Base-by-base conservation (phyloP, 1,140 invertebrate species). In the Aporrectodea caliginosa region DNA sequence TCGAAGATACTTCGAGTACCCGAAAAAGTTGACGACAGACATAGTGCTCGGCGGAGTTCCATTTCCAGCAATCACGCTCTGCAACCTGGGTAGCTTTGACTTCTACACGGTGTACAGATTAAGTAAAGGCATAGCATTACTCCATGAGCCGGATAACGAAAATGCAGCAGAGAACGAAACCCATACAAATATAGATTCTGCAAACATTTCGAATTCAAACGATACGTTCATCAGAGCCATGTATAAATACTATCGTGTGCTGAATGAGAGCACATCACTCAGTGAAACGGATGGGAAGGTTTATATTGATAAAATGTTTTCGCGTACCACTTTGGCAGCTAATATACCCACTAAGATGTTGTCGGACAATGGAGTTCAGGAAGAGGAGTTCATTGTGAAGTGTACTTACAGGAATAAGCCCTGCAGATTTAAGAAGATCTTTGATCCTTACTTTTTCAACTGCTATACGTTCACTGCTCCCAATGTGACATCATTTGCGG, bases 341-440 rank as follows among this genome's bases (percentile, higher is more conserved):
- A 58, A 58, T 58, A 22, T 58, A 12, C 43, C 43, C 22, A 6
- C 43, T 22, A 6, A 58, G 22, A 58, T 58, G 43, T 22, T 58
- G 22, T 22, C 6, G 22, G 43, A 6, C 22, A 58, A 58, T 22
- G 43, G 43, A 12, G 6, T 58, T 58, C 6, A 58, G 22, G 43
- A 58, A 22, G 22, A 58, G 22, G 43, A 58, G 43, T 58, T 58
- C 22, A 58, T 58, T 22, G 43, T 58, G 43, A 58, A 58, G 22
- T 58, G 43, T 22, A 58, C 43, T 58, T 58, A 58, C 43, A 58
- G 22, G 43, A 58, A 58, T 12, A 58, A 58, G 43, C 43, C 43
- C 22, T 58, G 43, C 22, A 58, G 22, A 35, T 78, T 81, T 34
- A 35, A 68, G 34, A 73, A 75, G 43, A 73, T 81, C 34, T 58